Percentiles rank a stretch among this genome's conserved stretches.
These are phyloP conservation scores for Falco punctatus DNA, from an alignment of 2,113 vertebrate genomes.

Conservation along the genomic window DNA sequence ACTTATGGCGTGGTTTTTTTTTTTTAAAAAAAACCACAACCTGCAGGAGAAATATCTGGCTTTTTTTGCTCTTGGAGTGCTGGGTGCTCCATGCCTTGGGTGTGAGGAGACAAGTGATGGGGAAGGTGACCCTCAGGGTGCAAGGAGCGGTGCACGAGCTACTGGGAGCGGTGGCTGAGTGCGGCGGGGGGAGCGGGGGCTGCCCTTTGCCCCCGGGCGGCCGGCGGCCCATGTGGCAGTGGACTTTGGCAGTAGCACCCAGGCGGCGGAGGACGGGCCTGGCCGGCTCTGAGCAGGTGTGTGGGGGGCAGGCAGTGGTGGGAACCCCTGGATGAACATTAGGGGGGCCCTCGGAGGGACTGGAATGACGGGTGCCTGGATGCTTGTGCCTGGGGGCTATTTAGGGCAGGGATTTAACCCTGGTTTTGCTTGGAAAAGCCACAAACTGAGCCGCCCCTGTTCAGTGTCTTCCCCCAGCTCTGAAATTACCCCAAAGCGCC, in stretches of 20 bases:
- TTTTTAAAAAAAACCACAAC: neutral
- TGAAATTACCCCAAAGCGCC: neutral
- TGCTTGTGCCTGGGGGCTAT: fast-evolving
- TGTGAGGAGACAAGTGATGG: neutral
- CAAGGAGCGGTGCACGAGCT: fast-evolving
- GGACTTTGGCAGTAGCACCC: conserved; percentile 31
- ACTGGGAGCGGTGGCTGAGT: fast-evolving
- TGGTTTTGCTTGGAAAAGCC: neutral
- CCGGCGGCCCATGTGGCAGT: conserved; percentile 45
- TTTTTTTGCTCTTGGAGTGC: neutral
- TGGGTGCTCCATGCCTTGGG: fast-evolving
- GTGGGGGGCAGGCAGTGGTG: neutral
- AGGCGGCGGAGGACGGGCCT: neutral
- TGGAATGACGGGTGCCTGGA: neutral
- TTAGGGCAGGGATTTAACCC: neutral
- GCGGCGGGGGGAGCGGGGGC: neutral
- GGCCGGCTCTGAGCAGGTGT: conserved; percentile 12
- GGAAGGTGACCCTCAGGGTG: neutral
- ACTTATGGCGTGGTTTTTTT: no score
- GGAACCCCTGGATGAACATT: neutral
- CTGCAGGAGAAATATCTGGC: neutral
- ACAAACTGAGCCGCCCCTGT: neutral
- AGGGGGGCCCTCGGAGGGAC: neutral
- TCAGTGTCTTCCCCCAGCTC: neutral
- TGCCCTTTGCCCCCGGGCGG: conserved; percentile 2